A percentile compares a stretch with the other conserved stretches of the same genome.
Evolutionary conservation across 2,113 vertebrate species (phyloP).

Genomic region (Microtus oregoni): DNA sequence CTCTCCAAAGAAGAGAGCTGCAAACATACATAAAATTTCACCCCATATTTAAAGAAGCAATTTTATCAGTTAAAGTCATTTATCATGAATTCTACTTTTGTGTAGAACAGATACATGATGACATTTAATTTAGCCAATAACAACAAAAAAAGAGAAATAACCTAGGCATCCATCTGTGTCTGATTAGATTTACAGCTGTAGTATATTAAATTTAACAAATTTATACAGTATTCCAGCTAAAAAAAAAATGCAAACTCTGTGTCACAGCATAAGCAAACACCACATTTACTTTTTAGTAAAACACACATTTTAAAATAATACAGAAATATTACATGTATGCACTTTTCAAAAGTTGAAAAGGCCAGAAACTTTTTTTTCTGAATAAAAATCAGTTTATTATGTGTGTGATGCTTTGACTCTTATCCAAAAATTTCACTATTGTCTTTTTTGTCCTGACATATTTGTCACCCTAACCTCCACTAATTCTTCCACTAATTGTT

Average conservation of each 20-base stretch:
- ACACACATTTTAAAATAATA: background rate
- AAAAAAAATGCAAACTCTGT: background rate
- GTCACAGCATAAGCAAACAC: background rate
- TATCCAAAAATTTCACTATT: background rate
- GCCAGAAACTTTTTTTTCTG: background rate
- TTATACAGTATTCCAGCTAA: background rate
- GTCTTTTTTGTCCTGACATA: background rate
- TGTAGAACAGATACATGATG: background rate
- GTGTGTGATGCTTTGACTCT: background rate
- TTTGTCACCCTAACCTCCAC: background rate
- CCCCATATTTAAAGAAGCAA: background rate
- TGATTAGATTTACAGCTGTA: background rate
- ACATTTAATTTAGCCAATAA: background rate
- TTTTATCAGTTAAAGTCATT: background rate
- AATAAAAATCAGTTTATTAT: conserved; percentile 8
- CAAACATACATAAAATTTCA: background rate
- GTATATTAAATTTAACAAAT: background rate
- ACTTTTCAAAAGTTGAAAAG: background rate
- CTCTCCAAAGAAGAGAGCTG: background rate
- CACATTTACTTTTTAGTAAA: background rate
- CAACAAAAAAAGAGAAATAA: background rate
- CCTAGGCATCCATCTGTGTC: background rate
- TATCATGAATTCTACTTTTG: background rate
- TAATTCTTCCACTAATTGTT: too few relatives aligned
- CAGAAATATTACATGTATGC: background rate